Evolutionary conservation across 2,113 vertebrate species (phyloP), one percentile per base, ranked within the genome.

Genomic region (Stegastes partitus): DNA sequence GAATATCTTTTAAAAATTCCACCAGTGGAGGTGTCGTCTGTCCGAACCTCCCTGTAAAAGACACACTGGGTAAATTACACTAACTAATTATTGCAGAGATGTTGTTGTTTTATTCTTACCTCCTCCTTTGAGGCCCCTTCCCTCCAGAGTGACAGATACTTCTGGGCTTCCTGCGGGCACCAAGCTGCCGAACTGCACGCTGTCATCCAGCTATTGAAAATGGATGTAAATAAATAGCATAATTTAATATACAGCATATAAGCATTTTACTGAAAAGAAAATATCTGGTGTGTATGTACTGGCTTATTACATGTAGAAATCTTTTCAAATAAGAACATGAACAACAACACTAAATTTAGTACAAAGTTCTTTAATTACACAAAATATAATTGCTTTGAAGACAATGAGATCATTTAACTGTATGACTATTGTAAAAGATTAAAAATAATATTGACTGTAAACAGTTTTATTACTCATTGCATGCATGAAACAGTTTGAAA

Each of bases 1-100:
- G 93, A 91, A 99, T 99, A 87, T 99, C 98, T 88, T 99, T 99
- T 74, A 99, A 93, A 91, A 99, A 99, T 87, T 99, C 98, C 42
- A 99, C 98, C 65, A 99, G 95, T 0, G 98, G 98, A 37, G 98
- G 98, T 3, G 98, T 99, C 15, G 98, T 98, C 86, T 99, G 98
- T 66, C 98, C 98, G 94, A 99, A 99, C 86, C 96, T 96, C 88
- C 98, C 98, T 99, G 91, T 34, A 73, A 79, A 78, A 84, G 28
- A 47, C 23, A 81, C 21, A 11, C 45, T 34, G 31, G 18, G 25
- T 87, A 3, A 78, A 31, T 1, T 5, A 56, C 9, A 51, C 2
- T 22, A 71, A 39, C 2, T 42, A 3, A 0, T 65, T 2, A 21
- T 14, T 26, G 23, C 53, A 72, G 21, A 55, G 7, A 58, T 44